Evolutionary conservation across 2,888 invertebrate genomes (phyloP).

Genomic region (Phalera bucephala): DNA sequence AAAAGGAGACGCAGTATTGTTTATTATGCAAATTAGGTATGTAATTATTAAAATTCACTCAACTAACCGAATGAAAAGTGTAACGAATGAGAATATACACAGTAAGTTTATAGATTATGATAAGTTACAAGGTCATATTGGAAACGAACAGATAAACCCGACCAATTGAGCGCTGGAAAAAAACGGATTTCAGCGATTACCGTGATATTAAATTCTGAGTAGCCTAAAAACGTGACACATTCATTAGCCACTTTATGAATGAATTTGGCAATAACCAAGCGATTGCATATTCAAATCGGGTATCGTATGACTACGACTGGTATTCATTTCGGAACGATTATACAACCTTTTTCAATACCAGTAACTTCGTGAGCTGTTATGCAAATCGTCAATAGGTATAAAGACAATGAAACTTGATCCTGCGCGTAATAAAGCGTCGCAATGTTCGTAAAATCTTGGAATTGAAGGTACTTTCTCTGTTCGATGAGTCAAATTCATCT

Average conservation of each 20-base stretch:
- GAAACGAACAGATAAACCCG: background rate
- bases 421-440: conserved; percentile 28
- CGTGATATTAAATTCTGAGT: background rate
- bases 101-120: too few relatives aligned
- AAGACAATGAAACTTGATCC: conserved; percentile 41
- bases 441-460: conserved; percentile 19
- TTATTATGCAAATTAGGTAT: too few relatives aligned
- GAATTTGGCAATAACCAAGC: conserved; percentile 34
- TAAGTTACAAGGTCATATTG: too few relatives aligned
- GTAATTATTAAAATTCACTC: too few relatives aligned
- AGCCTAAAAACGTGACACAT: conserved; percentile 12
- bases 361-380: conserved; percentile 42
- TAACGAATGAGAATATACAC: too few relatives aligned
- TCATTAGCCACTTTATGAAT: conserved; percentile 38
- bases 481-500: conserved; percentile 19
- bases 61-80: too few relatives aligned
- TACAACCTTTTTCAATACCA: conserved; percentile 40
- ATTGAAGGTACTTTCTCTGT: conserved; percentile 32
- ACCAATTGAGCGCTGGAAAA: background rate
- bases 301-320: conserved; percentile 28
- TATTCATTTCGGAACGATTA: conserved; percentile 37
- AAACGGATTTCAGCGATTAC: background rate
- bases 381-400: conserved; percentile 46
- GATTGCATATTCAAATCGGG: conserved; percentile 37
- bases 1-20: too few relatives aligned